Percentiles rank a stretch among this genome's conserved stretches.
Conservation (phyloP, 1,140 invertebrate genomes). For the Nebria ingens region DNA sequence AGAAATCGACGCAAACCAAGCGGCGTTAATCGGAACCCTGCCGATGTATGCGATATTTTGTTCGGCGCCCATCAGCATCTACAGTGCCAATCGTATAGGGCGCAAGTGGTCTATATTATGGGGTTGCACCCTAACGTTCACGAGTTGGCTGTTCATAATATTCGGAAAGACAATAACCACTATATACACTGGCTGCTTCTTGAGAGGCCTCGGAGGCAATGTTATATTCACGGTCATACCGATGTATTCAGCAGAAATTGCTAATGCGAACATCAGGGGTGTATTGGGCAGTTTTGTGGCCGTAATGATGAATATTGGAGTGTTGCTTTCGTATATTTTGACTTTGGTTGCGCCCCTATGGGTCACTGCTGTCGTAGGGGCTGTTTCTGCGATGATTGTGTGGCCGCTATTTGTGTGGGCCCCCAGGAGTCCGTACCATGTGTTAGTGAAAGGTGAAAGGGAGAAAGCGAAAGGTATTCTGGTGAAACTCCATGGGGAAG, state of each 20-base stretch:
- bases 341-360: not conserved
- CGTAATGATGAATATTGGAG: slow-evolving; percentile 1
- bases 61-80: not conserved
- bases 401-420: not conserved
- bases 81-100: not conserved
- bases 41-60: slow-evolving; percentile 1
- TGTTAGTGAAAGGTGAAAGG: not conserved
- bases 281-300: not conserved
- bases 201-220: not conserved
- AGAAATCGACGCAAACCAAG: not conserved
- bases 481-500: not conserved
- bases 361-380: not conserved
- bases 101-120: not conserved
- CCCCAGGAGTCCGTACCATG: not conserved
- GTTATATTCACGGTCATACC: not conserved
- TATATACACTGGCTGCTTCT: not conserved
- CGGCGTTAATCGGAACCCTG: not conserved
- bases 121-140: not conserved
- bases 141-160: not conserved
- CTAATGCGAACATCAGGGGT: not conserved
- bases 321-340: not conserved
- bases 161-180: not conserved
- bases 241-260: not conserved
- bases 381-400: not conserved
- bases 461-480: not conserved